Evolutionary conservation across 2,888 invertebrate species (phyloP).

Genomic region (Argyresthia goedartella): DNA sequence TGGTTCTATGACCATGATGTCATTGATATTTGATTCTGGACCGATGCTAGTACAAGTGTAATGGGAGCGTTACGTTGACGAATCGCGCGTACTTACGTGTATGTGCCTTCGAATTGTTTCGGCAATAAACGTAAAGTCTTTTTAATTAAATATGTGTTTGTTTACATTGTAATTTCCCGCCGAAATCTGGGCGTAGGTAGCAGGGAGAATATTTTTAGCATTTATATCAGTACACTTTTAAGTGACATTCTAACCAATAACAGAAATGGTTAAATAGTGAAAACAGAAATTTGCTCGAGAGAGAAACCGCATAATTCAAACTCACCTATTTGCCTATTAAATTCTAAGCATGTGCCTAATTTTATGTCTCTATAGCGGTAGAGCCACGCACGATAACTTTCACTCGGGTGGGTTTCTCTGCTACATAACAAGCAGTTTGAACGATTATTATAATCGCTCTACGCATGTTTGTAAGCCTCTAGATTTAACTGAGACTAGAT

Average conservation of each 20-base stretch:
- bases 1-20: constrained; percentile 37
- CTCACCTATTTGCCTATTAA: constrained; percentile 6
- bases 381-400: constrained; percentile 27
- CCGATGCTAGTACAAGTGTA: constrained; percentile 33
- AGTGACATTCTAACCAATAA: neutral
- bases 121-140: constrained; percentile 69
- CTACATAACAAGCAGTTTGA: constrained; percentile 40
- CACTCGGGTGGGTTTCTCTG: constrained; percentile 52
- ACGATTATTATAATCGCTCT: constrained; percentile 4
- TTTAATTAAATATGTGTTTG: constrained; percentile 18
- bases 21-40: no score
- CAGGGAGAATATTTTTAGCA: neutral
- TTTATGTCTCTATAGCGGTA: constrained; percentile 5
- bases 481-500: neutral
- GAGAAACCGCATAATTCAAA: constrained; percentile 1
- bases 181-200: neutral
- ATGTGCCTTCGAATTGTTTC: constrained; percentile 68
- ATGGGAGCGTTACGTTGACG: constrained; percentile 57
- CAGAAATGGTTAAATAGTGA: neutral
- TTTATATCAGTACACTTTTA: neutral
- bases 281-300: neutral
- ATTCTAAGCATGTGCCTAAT: constrained; percentile 7
- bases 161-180: constrained; percentile 2
- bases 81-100: constrained; percentile 57
- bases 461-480: neutral